phyloP scores from a whole-genome alignment of 2,113 vertebrate species.

The Microcebus jonahi region DNA sequence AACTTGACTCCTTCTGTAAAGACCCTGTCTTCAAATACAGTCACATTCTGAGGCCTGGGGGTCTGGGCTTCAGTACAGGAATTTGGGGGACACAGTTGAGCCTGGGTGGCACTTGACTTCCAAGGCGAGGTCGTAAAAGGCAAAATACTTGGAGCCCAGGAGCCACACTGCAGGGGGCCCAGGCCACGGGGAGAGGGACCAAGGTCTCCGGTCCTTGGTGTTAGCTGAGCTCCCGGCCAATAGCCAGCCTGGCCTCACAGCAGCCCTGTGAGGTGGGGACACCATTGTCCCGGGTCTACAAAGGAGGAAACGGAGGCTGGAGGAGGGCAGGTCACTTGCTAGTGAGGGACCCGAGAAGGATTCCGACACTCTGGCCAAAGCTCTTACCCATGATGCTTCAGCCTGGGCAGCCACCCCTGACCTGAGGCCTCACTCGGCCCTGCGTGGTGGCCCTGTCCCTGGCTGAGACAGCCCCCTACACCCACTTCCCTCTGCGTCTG shows the following conservation, averaged over 20 bases:
- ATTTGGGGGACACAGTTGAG: not conserved
- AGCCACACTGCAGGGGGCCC: fast-evolving
- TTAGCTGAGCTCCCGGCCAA: not conserved
- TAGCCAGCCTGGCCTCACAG: no score
- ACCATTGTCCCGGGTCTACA: fast-evolving
- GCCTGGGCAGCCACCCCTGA: not conserved
- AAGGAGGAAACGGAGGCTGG: not conserved
- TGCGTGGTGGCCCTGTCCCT: not conserved
- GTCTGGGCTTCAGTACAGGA: not conserved
- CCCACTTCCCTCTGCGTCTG: no score
- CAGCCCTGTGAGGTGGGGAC: not conserved
- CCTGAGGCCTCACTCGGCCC: not conserved
- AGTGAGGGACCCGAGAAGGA: not conserved
- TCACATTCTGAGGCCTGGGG: not conserved
- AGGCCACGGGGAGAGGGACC: not conserved
- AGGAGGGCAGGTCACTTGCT: not conserved
- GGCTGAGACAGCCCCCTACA: not conserved
- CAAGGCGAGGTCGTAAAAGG: not conserved
- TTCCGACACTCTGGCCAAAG: not conserved
- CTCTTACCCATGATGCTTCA: not conserved
- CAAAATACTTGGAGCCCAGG: not conserved
- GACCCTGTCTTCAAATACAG: not conserved
- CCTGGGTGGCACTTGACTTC: not conserved
- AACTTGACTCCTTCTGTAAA: not conserved
- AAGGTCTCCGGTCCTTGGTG: not conserved